Conservation (phyloP, 2,113 vertebrate species). For the Bufo bufo region DNA sequence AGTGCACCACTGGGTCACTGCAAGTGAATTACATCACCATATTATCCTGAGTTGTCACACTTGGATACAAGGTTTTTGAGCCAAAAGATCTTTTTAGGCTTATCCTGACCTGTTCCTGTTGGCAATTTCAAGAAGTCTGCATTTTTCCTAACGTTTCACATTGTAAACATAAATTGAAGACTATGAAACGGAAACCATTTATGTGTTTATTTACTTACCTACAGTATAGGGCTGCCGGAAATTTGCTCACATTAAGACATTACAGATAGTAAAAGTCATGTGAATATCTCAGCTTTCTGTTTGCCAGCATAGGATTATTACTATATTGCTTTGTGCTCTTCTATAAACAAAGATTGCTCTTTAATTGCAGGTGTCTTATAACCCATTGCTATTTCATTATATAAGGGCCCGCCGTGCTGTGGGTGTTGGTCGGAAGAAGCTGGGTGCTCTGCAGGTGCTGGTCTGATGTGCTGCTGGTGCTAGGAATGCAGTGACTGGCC, state of each 20-base stretch:
- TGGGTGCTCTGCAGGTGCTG: too few species aligned
- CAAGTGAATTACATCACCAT: not conserved
- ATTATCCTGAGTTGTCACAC: not conserved
- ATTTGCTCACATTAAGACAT: not conserved
- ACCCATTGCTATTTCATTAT: constrained; percentile 34
- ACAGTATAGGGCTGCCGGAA: not conserved
- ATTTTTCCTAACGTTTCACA: not conserved
- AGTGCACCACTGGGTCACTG: too few species aligned
- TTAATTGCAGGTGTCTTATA: constrained; percentile 41
- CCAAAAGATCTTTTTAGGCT: not conserved
- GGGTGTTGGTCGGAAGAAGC: too few species aligned
- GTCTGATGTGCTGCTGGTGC: too few species aligned
- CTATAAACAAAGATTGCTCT: constrained; percentile 26
- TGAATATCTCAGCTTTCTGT: constrained; percentile 1
- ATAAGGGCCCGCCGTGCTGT: too few species aligned
- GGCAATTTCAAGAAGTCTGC: not conserved
- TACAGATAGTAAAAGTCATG: constrained; percentile 11
- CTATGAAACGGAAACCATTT: not conserved
- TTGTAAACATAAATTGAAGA: not conserved
- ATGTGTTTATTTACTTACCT: not conserved
- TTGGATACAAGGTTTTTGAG: not conserved
- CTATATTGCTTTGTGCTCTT: not conserved
- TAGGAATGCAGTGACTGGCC: too few species aligned
- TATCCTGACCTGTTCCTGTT: not conserved
- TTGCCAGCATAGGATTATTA: constrained; percentile 3